phyloP scores from a whole-genome alignment of 2,797 vertebrate genomes.

The Lepilemur ruficaudatus region DNA sequence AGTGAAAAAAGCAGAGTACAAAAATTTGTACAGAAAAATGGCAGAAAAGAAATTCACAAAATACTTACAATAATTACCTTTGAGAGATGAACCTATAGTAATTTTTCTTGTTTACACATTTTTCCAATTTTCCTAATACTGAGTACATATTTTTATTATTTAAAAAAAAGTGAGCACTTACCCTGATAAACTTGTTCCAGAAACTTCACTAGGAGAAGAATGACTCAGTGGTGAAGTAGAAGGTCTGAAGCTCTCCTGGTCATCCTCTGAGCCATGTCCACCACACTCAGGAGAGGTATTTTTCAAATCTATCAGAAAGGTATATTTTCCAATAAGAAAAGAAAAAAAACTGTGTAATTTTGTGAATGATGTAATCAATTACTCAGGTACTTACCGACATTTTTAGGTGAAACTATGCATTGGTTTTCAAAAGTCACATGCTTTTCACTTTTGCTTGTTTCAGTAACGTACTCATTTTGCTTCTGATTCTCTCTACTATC shows the following conservation, averaged over 20 bases:
- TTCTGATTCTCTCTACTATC: conserved; percentile 38
- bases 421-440: conserved; percentile 78
- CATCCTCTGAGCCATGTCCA: conserved; percentile 82
- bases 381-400: conserved; percentile 84
- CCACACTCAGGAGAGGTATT: conserved; percentile 71
- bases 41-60: neutral
- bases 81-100: neutral
- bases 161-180: conserved; percentile 62
- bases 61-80: neutral
- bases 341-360: neutral
- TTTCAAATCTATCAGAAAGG: conserved; percentile 73
- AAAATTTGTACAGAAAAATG: neutral
- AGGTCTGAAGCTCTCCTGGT: conserved; percentile 91
- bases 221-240: conserved; percentile 95
- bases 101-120: neutral
- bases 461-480: conserved; percentile 11
- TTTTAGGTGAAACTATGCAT: conserved; percentile 8
- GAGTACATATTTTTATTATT: neutral
- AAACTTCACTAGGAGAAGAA: conserved; percentile 95
- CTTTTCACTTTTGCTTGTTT: conserved; percentile 72
- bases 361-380: neutral
- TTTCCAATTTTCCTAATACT: neutral
- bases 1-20: neutral
- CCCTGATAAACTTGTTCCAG: conserved; percentile 84
- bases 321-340: conserved; percentile 39